phyloP scores from a whole-genome alignment of 1,140 invertebrate genomes.

The Zeugodacus cucurbitae region DNA sequence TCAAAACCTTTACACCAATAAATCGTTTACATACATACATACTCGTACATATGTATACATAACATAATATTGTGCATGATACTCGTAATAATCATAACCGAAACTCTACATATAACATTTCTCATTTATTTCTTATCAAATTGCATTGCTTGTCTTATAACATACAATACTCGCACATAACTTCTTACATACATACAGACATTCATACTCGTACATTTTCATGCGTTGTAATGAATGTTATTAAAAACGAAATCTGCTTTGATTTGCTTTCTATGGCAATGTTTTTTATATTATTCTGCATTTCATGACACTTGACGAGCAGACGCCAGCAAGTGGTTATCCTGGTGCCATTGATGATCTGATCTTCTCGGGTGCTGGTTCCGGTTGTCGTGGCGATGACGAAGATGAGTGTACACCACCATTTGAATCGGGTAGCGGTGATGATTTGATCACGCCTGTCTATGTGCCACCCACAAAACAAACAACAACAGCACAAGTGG shows the following conservation, averaged over 20 bases:
- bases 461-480: slow-evolving; percentile 85
- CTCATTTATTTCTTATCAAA: not conserved
- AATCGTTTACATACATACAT: not conserved
- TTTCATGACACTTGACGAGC: slow-evolving; percentile 41
- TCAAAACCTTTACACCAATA: not conserved
- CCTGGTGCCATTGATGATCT: slow-evolving; percentile 84
- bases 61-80: slow-evolving; percentile 2
- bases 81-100: not conserved
- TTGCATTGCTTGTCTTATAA: not conserved
- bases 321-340: slow-evolving; percentile 87
- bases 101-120: not conserved
- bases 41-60: not conserved
- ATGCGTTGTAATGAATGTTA: not conserved
- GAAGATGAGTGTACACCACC: slow-evolving; percentile 88
- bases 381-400: slow-evolving; percentile 86
- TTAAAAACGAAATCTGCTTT: not conserved
- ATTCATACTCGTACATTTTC: not conserved
- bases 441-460: slow-evolving; percentile 91
- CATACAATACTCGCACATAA: not conserved
- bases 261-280: not conserved
- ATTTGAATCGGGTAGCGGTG: slow-evolving; percentile 83
- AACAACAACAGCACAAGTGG: slow-evolving; percentile 69
- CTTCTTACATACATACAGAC: not conserved
- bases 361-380: slow-evolving; percentile 89
- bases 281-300: not conserved